Base-by-base conservation (phyloP, 2,113 vertebrate species). In the Clarias macrocephalus region DNA sequence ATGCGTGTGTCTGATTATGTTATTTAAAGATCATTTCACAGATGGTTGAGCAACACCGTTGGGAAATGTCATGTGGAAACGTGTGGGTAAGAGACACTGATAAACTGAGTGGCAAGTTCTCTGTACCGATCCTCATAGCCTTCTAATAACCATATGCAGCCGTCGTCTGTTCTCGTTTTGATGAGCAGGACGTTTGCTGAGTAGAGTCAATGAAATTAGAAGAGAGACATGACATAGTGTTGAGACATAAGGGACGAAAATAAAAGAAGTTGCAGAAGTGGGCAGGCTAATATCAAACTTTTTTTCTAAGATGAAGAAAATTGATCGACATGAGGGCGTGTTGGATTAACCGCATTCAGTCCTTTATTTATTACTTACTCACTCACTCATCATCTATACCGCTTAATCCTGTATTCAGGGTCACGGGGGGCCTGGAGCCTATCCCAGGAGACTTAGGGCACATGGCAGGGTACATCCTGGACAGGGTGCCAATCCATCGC, bases 21-120 rank as follows among this genome's bases (percentile, higher is more conserved):
- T 85, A 77, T 52, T 76, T 52, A 30, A 65, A 18, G 73, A 65
- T 54, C 10, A 30, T 79, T 77, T 68, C 59, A 73, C 68, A 77
- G 19, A 62, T 62, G 68, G 54, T 77, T 85, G 59, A 16, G 25
- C 37, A 63, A 54, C 54, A 21, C 25, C 16, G n/a, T 37, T 1
- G 57, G 59, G 57, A 77, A 77, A 85, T 63, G 60, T 66, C 23
- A 60, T 72, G 30, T 23, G 54, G 25, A 48, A 37, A 42, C 59
- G 48, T 30, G 62, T 33, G 42, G 21, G 63, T 30, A 59, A 13
- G 79, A 72, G 76, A 28, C 6, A n/a, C 33, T 56, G 62, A 72
- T 25, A 68, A 86, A 70, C 30, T 10, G 23, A 80, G 63, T 13
- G 66, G 0, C 54, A 48, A 81, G 23, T 42, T 62, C 30, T 21